Percentiles rank a stretch among this genome's conserved stretches.
Conservation (phyloP, 2,113 vertebrate genomes). For the Brachypteracias leptosomus region DNA sequence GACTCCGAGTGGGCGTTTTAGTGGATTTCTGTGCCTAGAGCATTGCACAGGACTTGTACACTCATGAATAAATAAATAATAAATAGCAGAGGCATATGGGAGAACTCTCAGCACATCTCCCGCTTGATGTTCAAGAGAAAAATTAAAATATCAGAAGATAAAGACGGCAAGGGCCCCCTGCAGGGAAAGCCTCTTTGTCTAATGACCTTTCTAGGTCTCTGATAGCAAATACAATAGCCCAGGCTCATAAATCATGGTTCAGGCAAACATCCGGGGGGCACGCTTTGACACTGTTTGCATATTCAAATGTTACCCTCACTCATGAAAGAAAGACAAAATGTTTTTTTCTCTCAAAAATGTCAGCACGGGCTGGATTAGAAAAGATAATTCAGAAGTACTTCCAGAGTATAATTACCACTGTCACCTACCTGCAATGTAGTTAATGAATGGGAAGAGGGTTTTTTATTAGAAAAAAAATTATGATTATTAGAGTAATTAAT, state of each 20-base stretch:
- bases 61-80: background rate
- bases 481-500: constrained; percentile 92
- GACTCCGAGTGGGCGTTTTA: background rate
- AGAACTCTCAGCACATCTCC: background rate
- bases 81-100: background rate
- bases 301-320: constrained; percentile 84
- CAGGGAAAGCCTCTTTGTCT: constrained; percentile 72
- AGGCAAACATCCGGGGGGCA: constrained; percentile 68
- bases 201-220: constrained; percentile 72
- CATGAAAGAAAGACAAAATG: constrained; percentile 75
- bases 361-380: constrained; percentile 77
- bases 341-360: constrained; percentile 82
- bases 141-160: constrained; percentile 74
- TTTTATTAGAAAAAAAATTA: constrained; percentile 83
- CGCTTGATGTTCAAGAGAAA: background rate
- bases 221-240: constrained; percentile 77
- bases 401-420: constrained; percentile 86
- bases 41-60: background rate
- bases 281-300: constrained; percentile 75
- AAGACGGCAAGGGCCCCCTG: constrained; percentile 52
- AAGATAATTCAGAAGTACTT: constrained; percentile 85
- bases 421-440: constrained; percentile 80
- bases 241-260: constrained; percentile 80
- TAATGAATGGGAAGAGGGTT: constrained; percentile 85
- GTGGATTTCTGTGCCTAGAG: background rate